These are phyloP conservation scores for Ernsta delagoae DNA, from an alignment of 2,888 invertebrate genomes.

Conservation along the genomic window DNA sequence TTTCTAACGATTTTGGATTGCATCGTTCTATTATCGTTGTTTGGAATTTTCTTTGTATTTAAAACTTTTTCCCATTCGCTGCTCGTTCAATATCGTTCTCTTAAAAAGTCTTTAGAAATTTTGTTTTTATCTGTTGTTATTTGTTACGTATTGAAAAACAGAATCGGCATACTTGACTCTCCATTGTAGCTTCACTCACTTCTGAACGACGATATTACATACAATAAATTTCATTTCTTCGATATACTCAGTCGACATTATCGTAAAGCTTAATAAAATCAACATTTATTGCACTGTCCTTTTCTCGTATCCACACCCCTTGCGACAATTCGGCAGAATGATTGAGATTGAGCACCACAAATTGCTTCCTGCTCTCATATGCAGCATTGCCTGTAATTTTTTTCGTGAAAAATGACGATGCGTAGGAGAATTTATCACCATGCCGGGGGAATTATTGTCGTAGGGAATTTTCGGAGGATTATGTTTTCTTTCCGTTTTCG, in stretches of 20 bases:
- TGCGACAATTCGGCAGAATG: conserved; percentile 29
- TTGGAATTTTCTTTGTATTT: too few species aligned
- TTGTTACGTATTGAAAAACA: too few species aligned
- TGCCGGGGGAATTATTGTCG: conserved; percentile 23
- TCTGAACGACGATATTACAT: neutral
- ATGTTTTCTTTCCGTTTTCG: conserved; percentile 10
- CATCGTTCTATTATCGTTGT: too few species aligned
- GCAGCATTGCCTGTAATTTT: conserved; percentile 24
- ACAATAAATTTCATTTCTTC: neutral
- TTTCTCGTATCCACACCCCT: conserved; percentile 3
- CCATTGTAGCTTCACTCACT: too few species aligned
- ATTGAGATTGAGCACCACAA: conserved; percentile 32
- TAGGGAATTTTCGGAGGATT: conserved; percentile 7
- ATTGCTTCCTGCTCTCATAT: conserved; percentile 30
- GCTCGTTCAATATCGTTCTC: too few species aligned
- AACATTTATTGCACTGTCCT: conserved; percentile 15
- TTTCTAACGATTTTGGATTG: too few species aligned
- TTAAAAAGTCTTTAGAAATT: too few species aligned
- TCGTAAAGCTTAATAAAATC: conserved; percentile 23
- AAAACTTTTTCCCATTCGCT: too few species aligned
- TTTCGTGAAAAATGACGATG: conserved; percentile 24
- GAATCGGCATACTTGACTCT: too few species aligned
- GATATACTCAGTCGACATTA: neutral
- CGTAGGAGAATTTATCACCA: conserved; percentile 29
- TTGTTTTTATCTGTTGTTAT: too few species aligned